Base-by-base conservation (phyloP, 2,113 vertebrate species). In the Ictalurus punctatus region DNA sequence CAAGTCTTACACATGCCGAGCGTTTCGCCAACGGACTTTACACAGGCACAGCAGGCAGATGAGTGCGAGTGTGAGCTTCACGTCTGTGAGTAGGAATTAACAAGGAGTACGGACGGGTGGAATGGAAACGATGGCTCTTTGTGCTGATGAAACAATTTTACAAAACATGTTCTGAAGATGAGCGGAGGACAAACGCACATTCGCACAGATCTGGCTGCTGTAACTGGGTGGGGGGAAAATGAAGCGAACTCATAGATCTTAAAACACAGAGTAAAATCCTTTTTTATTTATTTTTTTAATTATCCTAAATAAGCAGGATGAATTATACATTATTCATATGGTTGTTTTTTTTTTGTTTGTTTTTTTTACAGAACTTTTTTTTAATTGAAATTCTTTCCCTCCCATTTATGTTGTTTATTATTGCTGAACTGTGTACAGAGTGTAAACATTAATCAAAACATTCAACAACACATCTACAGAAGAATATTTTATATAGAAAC, bases 81-180 rank as follows among this genome's bases (percentile, higher is more conserved):
- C 12, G 79, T 81, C 14, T 9, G 54, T 10, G 52, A 19, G 86
- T 86, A 86, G 59, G 58, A 56, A 84, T 78, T 56, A 63, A n/a
- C 30, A 12, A 27, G 74, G 65, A 85, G 80, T 54, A 34, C 58
- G 67, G 84, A 88, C 61, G 48, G 34, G 69, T 79, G 44, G 30
- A 74, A 17, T 85, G 10, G 81, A 88, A 85, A 58, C 30, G 23
- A 25, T 12, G 19, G 30, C 19, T 58, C n/a, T 81, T 87, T 30
- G 63, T 79, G 76, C n/a, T 69, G 82, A 81, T 8, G 54, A 78
- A 37, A 81, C 48, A 85, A 81, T 56, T 82, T 56, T 21, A 76
- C n/a, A 65, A 86, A 83, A 76, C 90, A 90, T 90, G 87, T 84
- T 67, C 69, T 44, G 34, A 76, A 54, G 83, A 79, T 16, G 40